Evolutionary conservation across 2,797 vertebrate genomes (phyloP).

Genomic region (Dryobates pubescens): DNA sequence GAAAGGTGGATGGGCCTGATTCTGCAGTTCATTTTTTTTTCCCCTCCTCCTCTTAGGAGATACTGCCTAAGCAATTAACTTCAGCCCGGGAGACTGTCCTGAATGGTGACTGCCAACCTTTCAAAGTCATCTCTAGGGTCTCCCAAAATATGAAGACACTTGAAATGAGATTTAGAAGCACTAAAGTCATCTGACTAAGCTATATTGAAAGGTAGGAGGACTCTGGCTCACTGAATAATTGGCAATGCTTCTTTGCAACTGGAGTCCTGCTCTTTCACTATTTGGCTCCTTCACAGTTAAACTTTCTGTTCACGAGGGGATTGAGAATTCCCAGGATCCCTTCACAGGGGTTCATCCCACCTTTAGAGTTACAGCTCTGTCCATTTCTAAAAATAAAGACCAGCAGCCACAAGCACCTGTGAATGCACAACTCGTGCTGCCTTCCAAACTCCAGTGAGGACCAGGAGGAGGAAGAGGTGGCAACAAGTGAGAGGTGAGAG

Average conservation of each 20-base stretch:
- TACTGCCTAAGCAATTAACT: not conserved
- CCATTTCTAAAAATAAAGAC: not conserved
- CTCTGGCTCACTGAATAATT: not conserved
- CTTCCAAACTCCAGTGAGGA: accelerated
- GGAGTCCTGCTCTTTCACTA: not conserved
- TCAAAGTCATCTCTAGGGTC: not conserved
- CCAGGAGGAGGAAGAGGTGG: not conserved
- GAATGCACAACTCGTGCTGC: not conserved
- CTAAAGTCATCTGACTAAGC: not conserved
- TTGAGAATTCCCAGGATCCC: not conserved
- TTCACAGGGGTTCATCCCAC: accelerated
- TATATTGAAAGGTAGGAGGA: not conserved
- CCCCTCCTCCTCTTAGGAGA: not conserved
- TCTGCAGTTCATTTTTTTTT: not conserved
- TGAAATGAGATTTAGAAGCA: not conserved
- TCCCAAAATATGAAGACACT: not conserved
- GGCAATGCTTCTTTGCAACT: not conserved
- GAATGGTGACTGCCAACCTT: not conserved
- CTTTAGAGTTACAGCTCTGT: not conserved
- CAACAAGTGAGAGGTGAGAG: accelerated
- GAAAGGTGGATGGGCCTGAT: conserved; percentile 1
- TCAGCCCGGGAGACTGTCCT: not conserved
- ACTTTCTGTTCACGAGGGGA: accelerated
- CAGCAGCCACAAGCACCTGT: too few relatives aligned
- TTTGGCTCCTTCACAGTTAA: not conserved